These are phyloP conservation scores for Arenaria interpres DNA, from an alignment of 2,113 vertebrate genomes.

Conservation along the genomic window DNA sequence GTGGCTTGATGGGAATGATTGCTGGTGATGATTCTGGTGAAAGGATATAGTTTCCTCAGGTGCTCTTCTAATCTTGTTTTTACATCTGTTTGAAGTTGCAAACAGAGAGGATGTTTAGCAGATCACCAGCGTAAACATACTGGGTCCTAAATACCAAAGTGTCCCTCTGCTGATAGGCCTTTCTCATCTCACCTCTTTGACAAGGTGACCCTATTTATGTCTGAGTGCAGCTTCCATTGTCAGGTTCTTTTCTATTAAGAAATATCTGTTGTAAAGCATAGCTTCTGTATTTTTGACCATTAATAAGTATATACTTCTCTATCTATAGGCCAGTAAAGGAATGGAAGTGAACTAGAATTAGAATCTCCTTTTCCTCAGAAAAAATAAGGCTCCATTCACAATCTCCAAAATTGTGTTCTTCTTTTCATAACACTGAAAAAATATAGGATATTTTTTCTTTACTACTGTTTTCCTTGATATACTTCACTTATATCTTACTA, in stretches of 20 bases:
- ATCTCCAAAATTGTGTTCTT: background rate
- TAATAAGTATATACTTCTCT: background rate
- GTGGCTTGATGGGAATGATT: background rate
- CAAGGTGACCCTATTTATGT: background rate
- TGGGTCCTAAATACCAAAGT: background rate
- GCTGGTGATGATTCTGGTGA: background rate
- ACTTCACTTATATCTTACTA: background rate
- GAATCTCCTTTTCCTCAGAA: background rate
- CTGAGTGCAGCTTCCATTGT: background rate
- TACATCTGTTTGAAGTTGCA: background rate
- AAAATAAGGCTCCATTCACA: background rate
- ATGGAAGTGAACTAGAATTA: fast-evolving
- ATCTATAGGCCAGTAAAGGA: background rate
- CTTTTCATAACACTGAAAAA: background rate
- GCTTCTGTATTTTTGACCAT: background rate
- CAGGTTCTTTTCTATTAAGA: background rate
- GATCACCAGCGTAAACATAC: background rate
- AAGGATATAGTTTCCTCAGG: background rate
- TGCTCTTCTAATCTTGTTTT: background rate
- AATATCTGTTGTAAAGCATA: background rate
- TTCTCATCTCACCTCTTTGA: background rate
- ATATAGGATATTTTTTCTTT: background rate
- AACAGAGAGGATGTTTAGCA: fast-evolving
- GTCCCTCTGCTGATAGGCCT: background rate
- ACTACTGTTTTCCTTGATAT: background rate